Base-by-base conservation (phyloP, 2,888 invertebrate species). In the Archips crataeganus region DNA sequence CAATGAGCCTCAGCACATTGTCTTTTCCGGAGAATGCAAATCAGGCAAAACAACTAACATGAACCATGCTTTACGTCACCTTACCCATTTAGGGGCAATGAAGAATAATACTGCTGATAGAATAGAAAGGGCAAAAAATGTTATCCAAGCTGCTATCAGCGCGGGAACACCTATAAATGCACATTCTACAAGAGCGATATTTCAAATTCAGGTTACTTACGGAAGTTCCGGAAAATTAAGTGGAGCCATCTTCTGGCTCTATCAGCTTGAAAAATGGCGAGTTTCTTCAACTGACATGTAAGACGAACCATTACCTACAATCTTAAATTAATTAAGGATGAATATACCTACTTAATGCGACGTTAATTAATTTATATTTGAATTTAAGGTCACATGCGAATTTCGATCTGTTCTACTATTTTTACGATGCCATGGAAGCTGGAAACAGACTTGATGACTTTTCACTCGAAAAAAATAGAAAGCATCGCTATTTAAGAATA, bases 41-140 rank as follows among this genome's bases (percentile, higher is more conserved):
- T 97, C 98, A 0, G 99, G 99, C 1, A 99, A 99, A 94, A 98
- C 98, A 0, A 97, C 97, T 47, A 98, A 97, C 85, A 97, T 97
- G 87, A 93, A 97, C 54, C 96, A 98, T 78, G 92, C 98, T 60
- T 92, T 98, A 47, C 96, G 96, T 67, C 99, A 99, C 87, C 95
- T 99, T 2, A 96, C 97, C 78, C 96, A 95, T 85, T 94, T 99
- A 80, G 98, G 98, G 67, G 96, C 96, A 80, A 98, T 96, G 86
- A 95, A 94, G 74, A 95, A 95, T 80, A 96, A 96, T 74, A 95
- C 95, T 62, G 95, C 95, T 10, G 95, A 95, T 15, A 95, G 96
- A 82, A 94, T 97, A 47, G 93, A 95, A 81, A 96, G 95, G 83
- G 97, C 97, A 0, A 95, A 97, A 66, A 95, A 95, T 70, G 91